Conservation (phyloP, 2,113 vertebrate species). For the Epinephelus lanceolatus region DNA sequence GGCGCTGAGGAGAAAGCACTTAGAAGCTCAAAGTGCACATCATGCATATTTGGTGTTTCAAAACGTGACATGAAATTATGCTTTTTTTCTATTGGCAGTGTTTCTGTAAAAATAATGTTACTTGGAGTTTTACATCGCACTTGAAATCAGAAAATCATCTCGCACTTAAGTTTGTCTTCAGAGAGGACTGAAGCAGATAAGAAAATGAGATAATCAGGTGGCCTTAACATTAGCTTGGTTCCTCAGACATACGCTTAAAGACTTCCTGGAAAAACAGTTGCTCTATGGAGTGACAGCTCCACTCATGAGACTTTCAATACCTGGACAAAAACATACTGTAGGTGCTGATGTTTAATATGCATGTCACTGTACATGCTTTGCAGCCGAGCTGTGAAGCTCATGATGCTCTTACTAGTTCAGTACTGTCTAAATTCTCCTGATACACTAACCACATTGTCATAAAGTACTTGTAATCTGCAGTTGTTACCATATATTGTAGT, state of each 20-base stretch:
- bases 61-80: conserved; percentile 56
- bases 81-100: conserved; percentile 59
- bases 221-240: conserved; percentile 70
- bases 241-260: conserved; percentile 40
- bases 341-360: conserved; percentile 65
- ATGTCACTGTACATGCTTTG: conserved; percentile 66
- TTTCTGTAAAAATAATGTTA: conserved; percentile 54
- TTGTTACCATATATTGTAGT: conserved; percentile 73
- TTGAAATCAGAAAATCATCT: conserved; percentile 40
- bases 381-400: conserved; percentile 51
- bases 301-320: conserved; percentile 32
- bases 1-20: conserved; percentile 73
- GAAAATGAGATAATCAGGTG: conserved; percentile 57
- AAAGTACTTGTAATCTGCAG: conserved; percentile 74
- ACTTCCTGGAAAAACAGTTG: conserved; percentile 33
- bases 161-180: conserved; percentile 45
- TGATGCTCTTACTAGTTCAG: conserved; percentile 49
- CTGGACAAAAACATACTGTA: conserved; percentile 46
- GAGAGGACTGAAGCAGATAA: conserved; percentile 46
- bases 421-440: conserved; percentile 57
- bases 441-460: conserved; percentile 67
- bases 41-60: conserved; percentile 50
- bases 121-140: conserved; percentile 34
- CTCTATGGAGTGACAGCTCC: conserved; percentile 34
- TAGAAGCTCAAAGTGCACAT: conserved; percentile 45